Evolutionary conservation across 1,140 invertebrate genomes (phyloP), one percentile per base, ranked within the genome.

Genomic region (Dolichoris vasculosae): DNA sequence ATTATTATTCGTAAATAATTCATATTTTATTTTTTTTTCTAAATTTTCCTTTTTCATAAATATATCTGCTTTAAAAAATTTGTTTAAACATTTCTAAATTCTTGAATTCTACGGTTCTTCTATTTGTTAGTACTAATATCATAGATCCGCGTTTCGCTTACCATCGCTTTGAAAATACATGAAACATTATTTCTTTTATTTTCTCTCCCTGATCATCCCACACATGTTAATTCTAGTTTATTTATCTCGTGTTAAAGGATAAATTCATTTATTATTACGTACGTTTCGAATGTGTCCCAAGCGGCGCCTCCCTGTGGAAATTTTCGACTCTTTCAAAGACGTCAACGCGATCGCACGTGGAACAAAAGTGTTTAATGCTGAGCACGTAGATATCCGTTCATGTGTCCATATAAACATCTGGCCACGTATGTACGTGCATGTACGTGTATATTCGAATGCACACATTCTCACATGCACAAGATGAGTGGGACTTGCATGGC

Each of bases 351-450:
- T 38, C 26, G 35, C 38, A 7, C 55, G 43, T 51, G 46, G 20
- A 46, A 8, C 38, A 8, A 43, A 75, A 76, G 15, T 26, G 51
- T 76, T 63, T 76, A 63, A 83, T 83, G 71, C 51, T 0, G 15
- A 26, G 75, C 55, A 83, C 82, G 82, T 77, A 83, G 23, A 8
- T 30, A 38, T 38, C 30, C 30, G 35, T 38, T 40, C 20, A 81
- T 23, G n/a, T 63, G 30, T 78, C 6, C 9, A 38, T 35, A 59
- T 51, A 43, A 23, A 48, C 13, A 79, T 40, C n/a, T 55, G 43
- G 51, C 13, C 6, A 35, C 35, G 30, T 55, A 35, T 35, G 17
- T 26, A 23, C 8, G 6, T 40, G 38, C 26, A 26, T 0, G 4
- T 9, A 35, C n/a, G 32, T 15, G 43, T 17, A 67, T 2, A 17